Evolutionary conservation across 2,888 invertebrate genomes (phyloP).

Genomic region (Ligdia adustata): DNA sequence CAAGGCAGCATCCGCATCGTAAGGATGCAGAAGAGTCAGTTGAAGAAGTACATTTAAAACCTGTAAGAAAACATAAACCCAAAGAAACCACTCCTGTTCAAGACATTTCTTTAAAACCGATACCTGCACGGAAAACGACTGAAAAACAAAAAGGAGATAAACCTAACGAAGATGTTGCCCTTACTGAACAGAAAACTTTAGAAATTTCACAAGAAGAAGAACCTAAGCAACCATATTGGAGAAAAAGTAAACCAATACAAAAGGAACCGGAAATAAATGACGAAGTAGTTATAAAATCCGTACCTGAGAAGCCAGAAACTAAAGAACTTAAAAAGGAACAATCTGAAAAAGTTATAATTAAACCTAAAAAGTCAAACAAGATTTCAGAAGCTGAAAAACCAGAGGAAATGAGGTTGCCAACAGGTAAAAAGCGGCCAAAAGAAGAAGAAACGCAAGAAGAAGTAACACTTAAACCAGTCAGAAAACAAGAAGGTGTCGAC

Average conservation of each 20-base stretch:
- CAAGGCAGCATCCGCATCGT: conserved; percentile 51
- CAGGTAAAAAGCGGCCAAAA: conserved; percentile 48
- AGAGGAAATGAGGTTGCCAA: conserved; percentile 24
- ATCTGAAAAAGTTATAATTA: conserved; percentile 51
- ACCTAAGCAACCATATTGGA: conserved; percentile 45
- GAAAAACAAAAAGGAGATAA: conserved; percentile 52
- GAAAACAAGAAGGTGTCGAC: conserved; percentile 37
- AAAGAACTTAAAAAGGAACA: conserved; percentile 55
- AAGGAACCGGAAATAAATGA: conserved; percentile 54
- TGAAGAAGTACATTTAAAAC: conserved; percentile 67
- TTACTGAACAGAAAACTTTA: conserved; percentile 35
- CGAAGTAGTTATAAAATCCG: conserved; percentile 60
- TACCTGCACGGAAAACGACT: conserved; percentile 36
- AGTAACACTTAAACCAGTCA: conserved; percentile 57
- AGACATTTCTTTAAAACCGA: conserved; percentile 53
- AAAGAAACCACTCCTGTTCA: conserved; percentile 56
- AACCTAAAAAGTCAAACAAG: conserved; percentile 36
- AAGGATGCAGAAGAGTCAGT: conserved; percentile 73
- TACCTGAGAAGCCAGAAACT: conserved; percentile 44
- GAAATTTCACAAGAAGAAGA: conserved; percentile 51
- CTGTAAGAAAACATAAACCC: conserved; percentile 47
- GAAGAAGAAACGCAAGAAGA: conserved; percentile 47
- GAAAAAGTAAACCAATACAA: conserved; percentile 37
- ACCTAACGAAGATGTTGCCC: conserved; percentile 67
- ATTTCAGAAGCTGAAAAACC: not conserved